phyloP scores from a whole-genome alignment of 2,888 invertebrate genomes.

The Erynnis tages region DNA sequence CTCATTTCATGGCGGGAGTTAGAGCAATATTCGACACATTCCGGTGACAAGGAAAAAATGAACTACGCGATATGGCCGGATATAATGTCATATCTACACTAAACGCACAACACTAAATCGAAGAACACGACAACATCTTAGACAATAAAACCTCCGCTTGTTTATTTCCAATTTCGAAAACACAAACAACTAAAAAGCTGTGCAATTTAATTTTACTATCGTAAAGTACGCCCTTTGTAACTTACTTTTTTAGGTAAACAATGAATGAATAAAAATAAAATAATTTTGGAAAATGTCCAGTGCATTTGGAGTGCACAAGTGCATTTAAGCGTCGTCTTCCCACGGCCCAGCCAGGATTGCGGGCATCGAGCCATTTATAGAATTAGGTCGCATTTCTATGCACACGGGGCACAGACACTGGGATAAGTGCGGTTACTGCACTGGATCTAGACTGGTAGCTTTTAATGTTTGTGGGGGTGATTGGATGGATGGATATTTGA shows the following conservation, averaged over 20 bases:
- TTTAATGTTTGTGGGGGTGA: not conserved
- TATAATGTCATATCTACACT: too few species aligned
- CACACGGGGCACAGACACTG: not conserved
- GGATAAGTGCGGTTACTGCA: not conserved
- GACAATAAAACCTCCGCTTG: too few species aligned
- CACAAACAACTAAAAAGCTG: too few species aligned
- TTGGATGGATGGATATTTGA: too few species aligned
- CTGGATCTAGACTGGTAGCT: not conserved
- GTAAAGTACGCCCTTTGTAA: too few species aligned
- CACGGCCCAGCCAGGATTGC: constrained; percentile 31
- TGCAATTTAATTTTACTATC: too few species aligned
- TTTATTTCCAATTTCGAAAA: too few species aligned
- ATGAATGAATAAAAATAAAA: not conserved
- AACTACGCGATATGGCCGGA: constrained; percentile 8
- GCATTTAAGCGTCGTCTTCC: constrained; percentile 30
- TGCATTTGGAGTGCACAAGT: constrained; percentile 22
- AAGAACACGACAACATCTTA: too few species aligned
- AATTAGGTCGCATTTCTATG: constrained; percentile 24
- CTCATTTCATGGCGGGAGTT: not conserved
- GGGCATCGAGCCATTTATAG: constrained; percentile 20
- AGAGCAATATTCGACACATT: not conserved
- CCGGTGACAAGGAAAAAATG: constrained; percentile 3
- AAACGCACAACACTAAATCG: too few species aligned
- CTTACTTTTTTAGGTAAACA: too few species aligned
- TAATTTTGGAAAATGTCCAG: constrained; percentile 1